phyloP scores from a whole-genome alignment of 2,797 vertebrate genomes.

The Tauraco hartlaubi region DNA sequence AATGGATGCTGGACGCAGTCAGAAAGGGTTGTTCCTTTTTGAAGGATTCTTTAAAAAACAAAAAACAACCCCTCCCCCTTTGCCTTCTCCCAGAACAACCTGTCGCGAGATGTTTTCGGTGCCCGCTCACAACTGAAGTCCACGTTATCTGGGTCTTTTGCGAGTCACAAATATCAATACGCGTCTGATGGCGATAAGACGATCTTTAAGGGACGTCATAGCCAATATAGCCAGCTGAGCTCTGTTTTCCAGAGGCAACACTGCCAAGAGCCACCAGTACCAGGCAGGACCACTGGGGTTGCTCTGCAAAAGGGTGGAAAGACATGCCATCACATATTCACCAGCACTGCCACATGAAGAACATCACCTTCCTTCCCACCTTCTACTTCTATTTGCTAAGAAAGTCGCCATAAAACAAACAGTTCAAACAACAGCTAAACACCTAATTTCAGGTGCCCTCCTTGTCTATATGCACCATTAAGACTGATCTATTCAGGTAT shows the following conservation, averaged over 20 bases:
- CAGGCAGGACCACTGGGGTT: constrained; percentile 91
- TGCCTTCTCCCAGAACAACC: not conserved
- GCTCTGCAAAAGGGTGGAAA: constrained; percentile 76
- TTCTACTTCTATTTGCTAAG: not conserved
- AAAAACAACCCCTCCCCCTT: constrained; percentile 1
- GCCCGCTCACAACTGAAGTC: constrained; percentile 36
- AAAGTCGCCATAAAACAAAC: not conserved
- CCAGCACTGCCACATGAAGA: not conserved
- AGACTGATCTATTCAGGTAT: not conserved
- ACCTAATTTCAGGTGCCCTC: not conserved
- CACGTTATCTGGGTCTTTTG: constrained; percentile 87
- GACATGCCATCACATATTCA: not conserved
- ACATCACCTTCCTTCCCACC: not conserved
- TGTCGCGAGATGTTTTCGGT: constrained; percentile 46
- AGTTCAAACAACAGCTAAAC: not conserved
- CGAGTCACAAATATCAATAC: constrained; percentile 91
- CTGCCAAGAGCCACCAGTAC: constrained; percentile 94
- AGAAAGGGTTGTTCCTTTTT: constrained; percentile 30
- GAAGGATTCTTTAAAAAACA: not conserved
- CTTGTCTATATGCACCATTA: not conserved
- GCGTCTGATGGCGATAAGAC: constrained; percentile 88
- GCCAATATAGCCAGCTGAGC: constrained; percentile 92
- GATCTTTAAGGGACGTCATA: constrained; percentile 91
- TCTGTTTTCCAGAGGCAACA: constrained; percentile 89
- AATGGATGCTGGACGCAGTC: constrained; percentile 34